Conservation (phyloP, 2,113 vertebrate species). For the Atractosteus spatula region DNA sequence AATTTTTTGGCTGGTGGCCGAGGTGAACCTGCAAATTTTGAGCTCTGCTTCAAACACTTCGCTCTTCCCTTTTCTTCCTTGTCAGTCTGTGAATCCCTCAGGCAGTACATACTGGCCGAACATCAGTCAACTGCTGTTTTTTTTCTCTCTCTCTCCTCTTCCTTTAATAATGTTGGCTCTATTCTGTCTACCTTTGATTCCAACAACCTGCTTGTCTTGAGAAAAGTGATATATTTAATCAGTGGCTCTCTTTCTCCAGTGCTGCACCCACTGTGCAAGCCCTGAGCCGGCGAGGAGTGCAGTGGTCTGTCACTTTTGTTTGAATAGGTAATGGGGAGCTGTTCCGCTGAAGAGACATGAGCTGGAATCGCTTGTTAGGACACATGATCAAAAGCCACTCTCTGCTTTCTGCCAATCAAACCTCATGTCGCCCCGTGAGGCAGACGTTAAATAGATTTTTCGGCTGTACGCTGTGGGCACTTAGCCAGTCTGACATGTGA, state of each 20-base stretch:
- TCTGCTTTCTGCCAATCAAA: constrained; percentile 94
- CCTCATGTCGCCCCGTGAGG: constrained; percentile 88
- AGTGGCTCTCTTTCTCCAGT: constrained; percentile 68
- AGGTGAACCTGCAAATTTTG: constrained; percentile 42
- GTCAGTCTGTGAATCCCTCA: constrained; percentile 74
- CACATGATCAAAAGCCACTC: constrained; percentile 93
- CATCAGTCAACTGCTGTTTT: constrained; percentile 80
- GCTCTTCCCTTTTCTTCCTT: constrained; percentile 44
- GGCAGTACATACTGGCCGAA: constrained; percentile 77
- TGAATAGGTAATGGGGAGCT: constrained; percentile 94
- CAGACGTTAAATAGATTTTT: constrained; percentile 93
- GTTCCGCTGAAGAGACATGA: constrained; percentile 88
- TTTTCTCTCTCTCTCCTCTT: constrained; percentile 54
- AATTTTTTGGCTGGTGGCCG: constrained; percentile 51
- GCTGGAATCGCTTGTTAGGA: constrained; percentile 97
- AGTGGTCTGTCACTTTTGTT: constrained; percentile 93
- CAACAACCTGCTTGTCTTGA: constrained; percentile 80
- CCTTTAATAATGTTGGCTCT: constrained; percentile 79
- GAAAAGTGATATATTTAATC: constrained; percentile 79
- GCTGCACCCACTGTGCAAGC: constrained; percentile 73
- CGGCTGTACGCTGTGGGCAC: constrained; percentile 73
- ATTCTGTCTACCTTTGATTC: constrained; percentile 80
- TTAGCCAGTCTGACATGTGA: constrained; percentile 88
- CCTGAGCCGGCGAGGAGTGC: constrained; percentile 76
- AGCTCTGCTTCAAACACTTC: constrained; percentile 44